Conservation (phyloP, 2,888 invertebrate species). For the Clanis bilineata region DNA sequence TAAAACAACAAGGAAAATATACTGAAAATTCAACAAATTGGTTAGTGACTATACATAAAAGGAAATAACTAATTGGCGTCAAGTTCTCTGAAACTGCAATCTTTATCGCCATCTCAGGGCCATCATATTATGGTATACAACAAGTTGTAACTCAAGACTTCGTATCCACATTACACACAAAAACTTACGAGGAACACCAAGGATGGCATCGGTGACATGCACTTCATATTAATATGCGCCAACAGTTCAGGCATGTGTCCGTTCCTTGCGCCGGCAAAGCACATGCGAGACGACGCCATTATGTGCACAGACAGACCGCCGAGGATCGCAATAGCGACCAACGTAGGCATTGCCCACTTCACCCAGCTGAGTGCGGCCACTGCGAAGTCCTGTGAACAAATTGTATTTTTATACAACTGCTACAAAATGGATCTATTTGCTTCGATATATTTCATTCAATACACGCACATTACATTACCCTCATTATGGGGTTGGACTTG, state of each 20-base stretch:
- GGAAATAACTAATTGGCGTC: not conserved
- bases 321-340: conserved; percentile 96
- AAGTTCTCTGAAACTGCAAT: not conserved
- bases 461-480: too few relatives aligned
- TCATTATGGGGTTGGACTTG: too few relatives aligned
- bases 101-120: too few relatives aligned
- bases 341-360: conserved; percentile 92
- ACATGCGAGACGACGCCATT: conserved; percentile 96
- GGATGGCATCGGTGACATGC: conserved; percentile 90
- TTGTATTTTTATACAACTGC: too few relatives aligned
- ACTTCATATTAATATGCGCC: conserved; percentile 89
- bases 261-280: conserved; percentile 94
- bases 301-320: conserved; percentile 97
- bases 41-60: not conserved
- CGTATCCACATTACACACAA: not conserved
- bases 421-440: too few relatives aligned
- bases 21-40: not conserved
- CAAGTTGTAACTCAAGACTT: too few relatives aligned
- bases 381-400: conserved; percentile 88
- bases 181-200: conserved; percentile 88
- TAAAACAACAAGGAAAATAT: not conserved
- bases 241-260: conserved; percentile 93
- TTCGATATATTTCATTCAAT: too few relatives aligned
- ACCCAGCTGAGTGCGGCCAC: conserved; percentile 87
- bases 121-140: too few relatives aligned